These are phyloP conservation scores for Saturnia pavonia DNA, from an alignment of 2,888 invertebrate species.

Conservation along the genomic window DNA sequence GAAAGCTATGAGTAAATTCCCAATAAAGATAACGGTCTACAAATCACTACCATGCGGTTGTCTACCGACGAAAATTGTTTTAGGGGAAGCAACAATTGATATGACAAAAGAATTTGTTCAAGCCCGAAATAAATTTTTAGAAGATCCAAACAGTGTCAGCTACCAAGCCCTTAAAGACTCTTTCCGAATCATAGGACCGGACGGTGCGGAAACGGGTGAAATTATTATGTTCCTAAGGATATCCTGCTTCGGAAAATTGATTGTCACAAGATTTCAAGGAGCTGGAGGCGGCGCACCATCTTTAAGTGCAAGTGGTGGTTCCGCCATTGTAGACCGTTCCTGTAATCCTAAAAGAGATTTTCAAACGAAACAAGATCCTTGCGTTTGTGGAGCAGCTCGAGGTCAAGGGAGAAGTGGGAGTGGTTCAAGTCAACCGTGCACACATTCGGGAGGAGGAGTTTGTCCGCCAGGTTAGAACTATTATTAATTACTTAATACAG, in stretches of 20 bases:
- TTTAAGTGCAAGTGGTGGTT: constrained; percentile 43
- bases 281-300: constrained; percentile 52
- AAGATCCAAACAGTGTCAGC: constrained; percentile 70
- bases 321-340: constrained; percentile 58
- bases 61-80: constrained; percentile 83
- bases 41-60: constrained; percentile 84
- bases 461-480: constrained; percentile 53
- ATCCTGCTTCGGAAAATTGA: constrained; percentile 85
- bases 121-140: constrained; percentile 72
- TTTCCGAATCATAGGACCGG: constrained; percentile 78
- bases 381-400: constrained; percentile 61
- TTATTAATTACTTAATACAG: not conserved
- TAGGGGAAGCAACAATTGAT: constrained; percentile 82
- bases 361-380: constrained; percentile 60
- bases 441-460: constrained; percentile 36
- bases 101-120: constrained; percentile 83
- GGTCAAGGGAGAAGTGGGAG: constrained; percentile 29
- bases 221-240: constrained; percentile 83
- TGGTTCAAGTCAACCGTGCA: constrained; percentile 33
- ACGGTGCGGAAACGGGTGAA: constrained; percentile 79
- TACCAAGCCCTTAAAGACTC: constrained; percentile 84
- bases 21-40: constrained; percentile 79
- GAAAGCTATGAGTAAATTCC: constrained; percentile 79
- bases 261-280: constrained; percentile 85
- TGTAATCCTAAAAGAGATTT: constrained; percentile 59